Conservation (phyloP, 2,888 invertebrate species). For the Mechanitis messenoides region DNA sequence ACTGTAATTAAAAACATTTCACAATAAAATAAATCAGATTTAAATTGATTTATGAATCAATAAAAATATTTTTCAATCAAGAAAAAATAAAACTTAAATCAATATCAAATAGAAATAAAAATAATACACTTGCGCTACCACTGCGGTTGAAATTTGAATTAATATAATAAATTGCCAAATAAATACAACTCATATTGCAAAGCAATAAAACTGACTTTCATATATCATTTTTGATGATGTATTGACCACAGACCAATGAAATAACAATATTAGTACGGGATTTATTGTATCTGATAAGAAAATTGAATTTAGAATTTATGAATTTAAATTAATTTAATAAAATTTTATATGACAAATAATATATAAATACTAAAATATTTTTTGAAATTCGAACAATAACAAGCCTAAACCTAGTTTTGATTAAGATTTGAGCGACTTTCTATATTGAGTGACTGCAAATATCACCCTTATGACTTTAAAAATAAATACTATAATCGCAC, state of each 20-base stretch:
- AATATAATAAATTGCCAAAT: neutral
- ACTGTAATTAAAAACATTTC: too few relatives aligned
- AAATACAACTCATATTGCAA: neutral
- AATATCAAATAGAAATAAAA: too few relatives aligned
- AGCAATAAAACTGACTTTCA: neutral
- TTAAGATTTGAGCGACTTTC: conserved; percentile 11
- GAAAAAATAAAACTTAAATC: too few relatives aligned
- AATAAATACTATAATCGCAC: too few relatives aligned
- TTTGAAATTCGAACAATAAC: too few relatives aligned
- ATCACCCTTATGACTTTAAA: neutral
- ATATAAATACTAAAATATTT: too few relatives aligned
- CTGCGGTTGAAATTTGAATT: neutral
- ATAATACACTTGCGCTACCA: neutral
- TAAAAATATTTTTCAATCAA: too few relatives aligned
- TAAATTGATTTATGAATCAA: too few relatives aligned
- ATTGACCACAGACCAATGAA: conserved; percentile 25
- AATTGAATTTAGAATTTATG: neutral
- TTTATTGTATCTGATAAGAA: conserved; percentile 12
- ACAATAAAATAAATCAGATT: too few relatives aligned
- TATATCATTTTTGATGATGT: neutral
- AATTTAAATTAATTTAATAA: too few relatives aligned
- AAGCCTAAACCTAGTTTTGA: conserved; percentile 16
- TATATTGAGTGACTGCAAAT: neutral
- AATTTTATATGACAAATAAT: too few relatives aligned
- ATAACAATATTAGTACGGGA: conserved; percentile 19